These are phyloP conservation scores for Argyresthia albistria DNA, from an alignment of 2,888 invertebrate genomes.

Conservation along the genomic window DNA sequence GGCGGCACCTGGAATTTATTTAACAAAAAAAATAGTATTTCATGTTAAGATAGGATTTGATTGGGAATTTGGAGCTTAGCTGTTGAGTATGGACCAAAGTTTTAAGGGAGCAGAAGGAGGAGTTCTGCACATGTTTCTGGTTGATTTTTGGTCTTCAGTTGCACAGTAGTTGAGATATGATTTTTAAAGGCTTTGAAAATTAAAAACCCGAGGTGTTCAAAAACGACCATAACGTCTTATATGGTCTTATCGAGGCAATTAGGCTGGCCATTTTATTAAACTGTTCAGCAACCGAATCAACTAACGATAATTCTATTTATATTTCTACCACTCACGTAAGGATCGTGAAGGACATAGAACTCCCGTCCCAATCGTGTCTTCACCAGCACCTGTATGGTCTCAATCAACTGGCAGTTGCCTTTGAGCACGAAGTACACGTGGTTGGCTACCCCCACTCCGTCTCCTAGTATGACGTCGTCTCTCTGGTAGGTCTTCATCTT, in stretches of 20 bases:
- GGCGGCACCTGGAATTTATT: slow-evolving; percentile 28
- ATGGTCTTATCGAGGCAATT: too few relatives aligned
- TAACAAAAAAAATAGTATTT: neutral
- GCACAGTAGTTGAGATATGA: too few relatives aligned
- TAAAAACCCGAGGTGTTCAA: too few relatives aligned
- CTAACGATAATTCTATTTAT: neutral
- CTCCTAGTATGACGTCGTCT: slow-evolving; percentile 70
- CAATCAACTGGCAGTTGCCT: slow-evolving; percentile 74
- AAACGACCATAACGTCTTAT: too few relatives aligned
- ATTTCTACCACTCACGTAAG: neutral
- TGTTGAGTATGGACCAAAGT: too few relatives aligned
- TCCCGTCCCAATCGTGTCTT: slow-evolving; percentile 20
- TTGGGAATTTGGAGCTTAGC: too few relatives aligned
- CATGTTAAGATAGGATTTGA: too few relatives aligned
- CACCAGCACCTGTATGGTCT: slow-evolving; percentile 60
- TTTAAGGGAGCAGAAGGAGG: too few relatives aligned
- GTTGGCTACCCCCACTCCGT: slow-evolving; percentile 56
- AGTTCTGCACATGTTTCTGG: too few relatives aligned
- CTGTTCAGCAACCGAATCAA: too few relatives aligned
- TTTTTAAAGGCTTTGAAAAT: too few relatives aligned
- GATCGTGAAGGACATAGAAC: neutral
- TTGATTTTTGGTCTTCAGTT: too few relatives aligned
- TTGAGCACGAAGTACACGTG: slow-evolving; percentile 71
- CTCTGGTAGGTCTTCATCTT: slow-evolving; percentile 69
- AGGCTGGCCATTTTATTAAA: neutral